Evolutionary conservation across 64 coral and sea anemone genomes (phyloP).

Genomic region (Orbicella faveolata): DNA sequence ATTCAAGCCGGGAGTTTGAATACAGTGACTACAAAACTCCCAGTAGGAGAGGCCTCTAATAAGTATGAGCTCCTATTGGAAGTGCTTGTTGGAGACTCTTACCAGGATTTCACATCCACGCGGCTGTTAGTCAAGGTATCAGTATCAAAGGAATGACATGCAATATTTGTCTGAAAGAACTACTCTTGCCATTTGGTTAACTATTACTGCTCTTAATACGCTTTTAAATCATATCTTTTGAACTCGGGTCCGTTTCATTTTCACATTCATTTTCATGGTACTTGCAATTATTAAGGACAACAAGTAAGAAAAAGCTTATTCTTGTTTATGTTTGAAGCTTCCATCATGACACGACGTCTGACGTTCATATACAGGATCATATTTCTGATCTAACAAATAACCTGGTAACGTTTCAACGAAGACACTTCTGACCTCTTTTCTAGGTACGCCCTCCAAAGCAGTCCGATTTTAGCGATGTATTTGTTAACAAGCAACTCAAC

Average conservation of each 20-base stretch:
- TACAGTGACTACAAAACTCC: slow-evolving; percentile 22
- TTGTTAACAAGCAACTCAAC: slow-evolving; percentile 11
- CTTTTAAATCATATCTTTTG: too few species aligned
- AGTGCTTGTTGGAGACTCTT: not conserved
- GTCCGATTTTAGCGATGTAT: not conserved
- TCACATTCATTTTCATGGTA: too few species aligned
- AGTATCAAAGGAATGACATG: not conserved
- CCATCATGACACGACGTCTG: too few species aligned
- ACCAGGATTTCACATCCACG: not conserved
- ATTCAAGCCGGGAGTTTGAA: slow-evolving; percentile 17
- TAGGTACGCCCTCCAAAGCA: slow-evolving; percentile 25
- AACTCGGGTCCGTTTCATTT: too few species aligned
- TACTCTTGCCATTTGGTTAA: not conserved
- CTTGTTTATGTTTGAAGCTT: too few species aligned
- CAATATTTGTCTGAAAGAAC: too few species aligned
- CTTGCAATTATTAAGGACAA: too few species aligned
- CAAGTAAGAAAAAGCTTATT: too few species aligned
- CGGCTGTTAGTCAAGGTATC: slow-evolving; percentile 19
- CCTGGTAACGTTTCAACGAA: not conserved
- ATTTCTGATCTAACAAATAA: too few species aligned
- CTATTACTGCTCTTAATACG: too few species aligned
- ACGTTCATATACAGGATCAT: too few species aligned
- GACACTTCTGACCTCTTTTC: not conserved
- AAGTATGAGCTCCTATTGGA: slow-evolving; percentile 6
- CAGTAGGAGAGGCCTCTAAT: not conserved